These are phyloP conservation scores for Brachyopa scutellaris DNA, from an alignment of 2,888 invertebrate genomes.

Conservation along the genomic window DNA sequence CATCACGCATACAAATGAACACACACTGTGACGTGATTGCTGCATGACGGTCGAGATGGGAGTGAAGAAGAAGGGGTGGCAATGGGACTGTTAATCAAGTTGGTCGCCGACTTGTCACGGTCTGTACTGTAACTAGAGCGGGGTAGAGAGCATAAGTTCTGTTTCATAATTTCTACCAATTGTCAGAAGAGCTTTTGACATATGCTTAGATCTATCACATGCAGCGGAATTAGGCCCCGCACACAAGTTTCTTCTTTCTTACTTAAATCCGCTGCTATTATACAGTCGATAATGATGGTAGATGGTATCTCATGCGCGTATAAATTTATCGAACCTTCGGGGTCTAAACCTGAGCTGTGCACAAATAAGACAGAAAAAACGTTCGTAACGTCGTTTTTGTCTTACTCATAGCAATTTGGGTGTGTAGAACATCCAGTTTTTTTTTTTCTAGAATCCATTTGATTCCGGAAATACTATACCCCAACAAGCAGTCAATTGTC, in stretches of 20 bases:
- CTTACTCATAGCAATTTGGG: too few relatives aligned
- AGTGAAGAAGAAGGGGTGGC: neutral
- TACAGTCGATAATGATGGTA: too few relatives aligned
- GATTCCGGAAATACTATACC: neutral
- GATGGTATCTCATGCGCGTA: slow-evolving; percentile 11
- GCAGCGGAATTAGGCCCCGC: slow-evolving; percentile 1
- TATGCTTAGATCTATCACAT: neutral
- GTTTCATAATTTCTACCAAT: slow-evolving; percentile 9
- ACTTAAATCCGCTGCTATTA: neutral
- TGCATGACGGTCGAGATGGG: neutral
- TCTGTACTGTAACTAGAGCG: slow-evolving; percentile 13
- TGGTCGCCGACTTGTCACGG: slow-evolving; percentile 4
- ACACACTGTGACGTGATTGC: neutral
- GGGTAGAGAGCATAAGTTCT: slow-evolving; percentile 28
- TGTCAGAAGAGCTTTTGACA: slow-evolving; percentile 2
- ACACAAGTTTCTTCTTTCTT: neutral
- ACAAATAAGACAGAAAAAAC: neutral
- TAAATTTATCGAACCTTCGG: slow-evolving; percentile 29
- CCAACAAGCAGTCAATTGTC: slow-evolving; percentile 35
- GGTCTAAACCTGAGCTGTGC: neutral
- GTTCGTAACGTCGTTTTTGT: too few relatives aligned
- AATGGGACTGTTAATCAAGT: slow-evolving; percentile 36
- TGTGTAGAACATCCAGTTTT: too few relatives aligned
- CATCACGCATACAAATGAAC: slow-evolving; percentile 61
- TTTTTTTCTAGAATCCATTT: neutral